phyloP scores from a whole-genome alignment of 2,888 invertebrate genomes.

The Idaea dimidiata region DNA sequence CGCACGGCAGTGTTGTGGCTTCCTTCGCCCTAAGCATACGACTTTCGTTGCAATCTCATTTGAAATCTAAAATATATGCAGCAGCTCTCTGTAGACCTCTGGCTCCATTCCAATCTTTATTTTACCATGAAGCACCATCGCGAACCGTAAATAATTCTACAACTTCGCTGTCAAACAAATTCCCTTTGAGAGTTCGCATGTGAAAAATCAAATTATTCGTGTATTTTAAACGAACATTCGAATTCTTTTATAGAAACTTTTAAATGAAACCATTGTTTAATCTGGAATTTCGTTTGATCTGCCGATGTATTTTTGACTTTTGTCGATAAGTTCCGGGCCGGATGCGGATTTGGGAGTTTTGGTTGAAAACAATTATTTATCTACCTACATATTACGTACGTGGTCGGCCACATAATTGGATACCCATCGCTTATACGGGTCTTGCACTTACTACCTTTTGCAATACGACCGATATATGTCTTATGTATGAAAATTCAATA shows the following conservation, averaged over 20 bases:
- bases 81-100: constrained; percentile 40
- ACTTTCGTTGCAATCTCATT: constrained; percentile 44
- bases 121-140: constrained; percentile 49
- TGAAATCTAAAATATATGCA: constrained; percentile 47
- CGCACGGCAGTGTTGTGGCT: no score
- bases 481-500: no score
- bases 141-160: constrained; percentile 51
- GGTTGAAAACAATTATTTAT: no score
- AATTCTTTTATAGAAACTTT: constrained; percentile 29
- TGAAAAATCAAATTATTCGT: constrained; percentile 43
- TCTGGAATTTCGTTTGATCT: constrained; percentile 23
- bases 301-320: constrained; percentile 24
- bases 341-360: background rate
- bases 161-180: constrained; percentile 51
- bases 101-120: constrained; percentile 62
- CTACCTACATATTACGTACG: no score
- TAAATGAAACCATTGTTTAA: constrained; percentile 26
- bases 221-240: constrained; percentile 30
- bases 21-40: background rate
- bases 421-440: no score
- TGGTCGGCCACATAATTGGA: no score
- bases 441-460: no score
- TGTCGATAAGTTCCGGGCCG: constrained; percentile 5
- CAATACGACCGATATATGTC: no score
- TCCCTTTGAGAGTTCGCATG: constrained; percentile 47